Evolutionary conservation across 2,797 vertebrate genomes (phyloP), one percentile per base, ranked within the genome.

Genomic region (Smutsia temminckii): DNA sequence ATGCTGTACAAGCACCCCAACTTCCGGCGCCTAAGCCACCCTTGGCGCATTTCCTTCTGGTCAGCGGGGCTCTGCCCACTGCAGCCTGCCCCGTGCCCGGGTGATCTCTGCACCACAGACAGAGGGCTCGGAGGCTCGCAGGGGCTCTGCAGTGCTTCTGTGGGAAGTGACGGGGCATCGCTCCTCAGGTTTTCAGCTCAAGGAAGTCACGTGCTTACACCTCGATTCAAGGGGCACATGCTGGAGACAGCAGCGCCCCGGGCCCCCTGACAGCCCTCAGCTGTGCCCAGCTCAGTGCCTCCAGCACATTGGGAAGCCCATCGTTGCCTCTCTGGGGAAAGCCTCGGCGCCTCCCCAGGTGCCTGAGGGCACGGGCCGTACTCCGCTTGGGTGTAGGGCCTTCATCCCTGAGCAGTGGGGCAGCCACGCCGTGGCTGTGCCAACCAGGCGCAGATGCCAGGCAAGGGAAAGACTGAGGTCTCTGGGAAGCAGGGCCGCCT

Each of bases 361-460:
- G 74, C 57, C 20, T 2, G 27, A 42, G 40, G 68, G 71, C 25
- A 49, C 29, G 8, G 21, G 42, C 49, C 34, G 10, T 3, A 1
- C 49, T 40, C 51, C 17, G 2, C 17, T 10, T 8, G 10, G 32
- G 51, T 27, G 37, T 17, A 27, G 49, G 59, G 7, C 9, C 55
- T 34, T n/a, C 4, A 1, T 4, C n/a, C 17, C 32, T 42, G 20
- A 16, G 29, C 63, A 10, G 21, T 1, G 8, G 66, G n/a, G 9
- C 27, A 3, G 6, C 63, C 10, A 18, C 1, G 18, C 23, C 27
- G 12, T 17, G n/a, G 59, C 25, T 5, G 14, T 46, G 53, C 64
- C 85, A 1, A 3, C 16, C 20, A 40, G 74, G 66, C 25, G 9
- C 16, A 0, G 1, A 16, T 0, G 2, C 46, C 21, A 2, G 37